Base-by-base conservation (phyloP, 1,140 invertebrate genomes). In the Calephelis nemesis region DNA sequence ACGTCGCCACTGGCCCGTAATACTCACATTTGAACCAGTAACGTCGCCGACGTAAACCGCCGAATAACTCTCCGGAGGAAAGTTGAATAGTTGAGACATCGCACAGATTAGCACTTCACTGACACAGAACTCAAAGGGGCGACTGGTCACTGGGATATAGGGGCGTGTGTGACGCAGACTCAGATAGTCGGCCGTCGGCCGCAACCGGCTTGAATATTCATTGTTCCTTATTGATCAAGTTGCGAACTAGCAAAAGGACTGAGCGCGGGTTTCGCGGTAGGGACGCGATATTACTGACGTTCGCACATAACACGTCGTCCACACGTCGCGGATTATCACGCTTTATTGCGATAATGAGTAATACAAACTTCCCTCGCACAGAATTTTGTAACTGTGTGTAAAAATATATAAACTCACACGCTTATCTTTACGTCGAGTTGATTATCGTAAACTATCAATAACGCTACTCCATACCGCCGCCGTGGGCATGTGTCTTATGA, bases 21-120 rank as follows among this genome's bases (percentile, higher is more conserved):
- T 85, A 90, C 88, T 90, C 79, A 90, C 88, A 82, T 87, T 88
- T 70, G 80, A 80, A 80, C 72, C 76, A 49, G 74, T 68, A 73
- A 78, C 80, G 70, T 87, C 88, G 75, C 63, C 70, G 72, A 71
- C 82, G 76, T 88, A 91, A 73, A 91, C 81, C 62, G 85, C 87
- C 42, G 88, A 91, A 76, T 87, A 91, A 67, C 83, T 89, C 76
- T 88, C 85, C 70, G 88, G 88, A 47, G 88, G 88, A 69, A 91
- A 91, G 71, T 77, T 84, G 74, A 88, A 91, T 72, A 58, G 70
- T 15, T 75, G 70, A 67, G 78, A 73, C 68, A 84, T 80, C 84
- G 84, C 88, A 71, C 64, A 69, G 69, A 60, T 73, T 69, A 62
- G 68, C 74, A 78, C 74, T 65, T 68, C 74, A 76, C 74, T 70